These are phyloP conservation scores for Pherbina coryleti DNA, from an alignment of 2,888 invertebrate genomes.

Conservation along the genomic window DNA sequence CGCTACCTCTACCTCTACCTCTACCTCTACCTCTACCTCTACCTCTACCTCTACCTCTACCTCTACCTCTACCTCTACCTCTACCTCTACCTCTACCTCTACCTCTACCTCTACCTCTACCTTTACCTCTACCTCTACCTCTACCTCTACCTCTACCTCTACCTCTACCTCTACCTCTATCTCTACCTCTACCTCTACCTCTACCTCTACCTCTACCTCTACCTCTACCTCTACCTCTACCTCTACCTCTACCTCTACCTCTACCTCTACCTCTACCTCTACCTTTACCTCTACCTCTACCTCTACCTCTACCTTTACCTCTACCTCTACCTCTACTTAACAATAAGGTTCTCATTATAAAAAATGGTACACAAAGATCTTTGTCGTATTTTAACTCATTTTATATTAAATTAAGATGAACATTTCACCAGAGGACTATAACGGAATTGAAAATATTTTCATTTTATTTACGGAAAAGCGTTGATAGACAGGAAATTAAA, in stretches of 20 bases:
- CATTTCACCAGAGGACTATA: too few species aligned
- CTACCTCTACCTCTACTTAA: not conserved
- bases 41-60: too few species aligned
- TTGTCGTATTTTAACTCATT: too few species aligned
- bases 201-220: not conserved
- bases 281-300: not conserved
- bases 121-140: not conserved
- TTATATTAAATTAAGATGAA: too few species aligned
- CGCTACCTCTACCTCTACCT: not conserved
- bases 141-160: not conserved
- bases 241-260: not conserved
- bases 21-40: not conserved
- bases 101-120: not conserved
- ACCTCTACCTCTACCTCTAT: not conserved
- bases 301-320: not conserved
- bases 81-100: not conserved
- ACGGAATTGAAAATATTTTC: too few species aligned
- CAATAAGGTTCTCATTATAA: too few species aligned
- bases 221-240: not conserved
- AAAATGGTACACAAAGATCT: too few species aligned
- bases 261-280: not conserved
- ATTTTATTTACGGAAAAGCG: too few species aligned
- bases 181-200: not conserved
- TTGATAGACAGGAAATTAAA: too few species aligned
- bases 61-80: not conserved